Evolutionary conservation across 2,797 vertebrate species (phyloP), one percentile per base, ranked within the genome.

Genomic region (Acanthiza pusilla): DNA sequence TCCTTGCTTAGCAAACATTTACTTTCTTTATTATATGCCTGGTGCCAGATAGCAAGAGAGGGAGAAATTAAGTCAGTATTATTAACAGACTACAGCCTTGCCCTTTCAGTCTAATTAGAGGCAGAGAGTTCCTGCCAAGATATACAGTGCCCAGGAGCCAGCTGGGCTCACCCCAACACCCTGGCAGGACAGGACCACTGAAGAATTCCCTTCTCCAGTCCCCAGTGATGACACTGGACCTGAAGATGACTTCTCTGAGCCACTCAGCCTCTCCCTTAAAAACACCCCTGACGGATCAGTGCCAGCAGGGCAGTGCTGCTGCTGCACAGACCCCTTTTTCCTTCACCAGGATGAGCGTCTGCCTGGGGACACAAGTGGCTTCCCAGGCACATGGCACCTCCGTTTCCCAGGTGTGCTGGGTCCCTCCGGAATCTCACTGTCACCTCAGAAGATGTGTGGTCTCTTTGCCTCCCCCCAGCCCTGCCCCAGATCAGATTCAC

Each of bases 1-100:
- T 91, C 77, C 78, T 78, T 76, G 58, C 94, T 93, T 74, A 77
- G 87, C 94, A 97, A 97, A 98, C 96, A 97, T 94, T 96, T 96
- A 95, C 75, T 83, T 53, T 89, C 42, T 62, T 83, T 89, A 60
- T 85, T 94, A 73, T 84, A 71, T 54, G 58, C 61, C 60, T 70
- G 75, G 70, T 85, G 74, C 68, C 91, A 94, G 57, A 86, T 96
- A 92, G 75, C 79, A 93, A 79, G 68, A 96, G 50, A 29, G 74
- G 85, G 30, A 82, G 63, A 97, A 96, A 95, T 92, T 96, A 97
- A 96, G 91, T 95, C 79, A 43, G 74, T 80, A 84, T 96, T 96
- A 97, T 97, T 97, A 96, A 93, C 78, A 97, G 93, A 75, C 91
- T 96, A 93, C 74, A 97, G 91, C 92, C 95, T 96, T 97, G 89